phyloP scores from a whole-genome alignment of 2,113 vertebrate species.

The Tapirus terrestris region DNA sequence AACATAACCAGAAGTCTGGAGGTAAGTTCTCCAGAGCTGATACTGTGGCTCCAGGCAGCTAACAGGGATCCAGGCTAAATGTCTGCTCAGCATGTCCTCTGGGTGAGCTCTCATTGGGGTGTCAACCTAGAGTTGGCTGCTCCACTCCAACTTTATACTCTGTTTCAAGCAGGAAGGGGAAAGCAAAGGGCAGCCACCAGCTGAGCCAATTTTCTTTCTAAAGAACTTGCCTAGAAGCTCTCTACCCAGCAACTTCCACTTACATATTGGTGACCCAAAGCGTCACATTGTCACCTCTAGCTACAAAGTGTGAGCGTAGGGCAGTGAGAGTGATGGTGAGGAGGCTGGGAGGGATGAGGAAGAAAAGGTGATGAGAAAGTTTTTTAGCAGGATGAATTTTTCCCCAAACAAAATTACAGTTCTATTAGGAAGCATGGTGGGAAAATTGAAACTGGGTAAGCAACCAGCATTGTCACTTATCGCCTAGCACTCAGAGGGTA shows the following conservation, averaged over 20 bases:
- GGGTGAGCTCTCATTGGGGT: background rate
- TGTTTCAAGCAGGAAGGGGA: background rate
- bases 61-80: background rate
- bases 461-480: background rate
- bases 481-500: background rate
- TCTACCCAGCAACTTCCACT: background rate
- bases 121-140: background rate
- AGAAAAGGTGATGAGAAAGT: background rate
- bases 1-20: background rate
- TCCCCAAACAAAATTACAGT: background rate
- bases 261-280: background rate
- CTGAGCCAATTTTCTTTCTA: background rate
- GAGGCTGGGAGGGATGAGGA: background rate
- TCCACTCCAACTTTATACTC: background rate
- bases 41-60: background rate
- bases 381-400: background rate
- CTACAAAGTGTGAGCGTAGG: no score
- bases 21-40: background rate
- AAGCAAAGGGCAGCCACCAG: background rate
- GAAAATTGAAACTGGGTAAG: background rate
- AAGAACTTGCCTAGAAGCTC: background rate
- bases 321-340: background rate
- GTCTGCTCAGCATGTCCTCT: background rate
- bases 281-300: background rate
- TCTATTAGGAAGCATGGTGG: background rate